phyloP scores from a whole-genome alignment of 2,113 vertebrate genomes.

The Herpetotheres cachinnans region DNA sequence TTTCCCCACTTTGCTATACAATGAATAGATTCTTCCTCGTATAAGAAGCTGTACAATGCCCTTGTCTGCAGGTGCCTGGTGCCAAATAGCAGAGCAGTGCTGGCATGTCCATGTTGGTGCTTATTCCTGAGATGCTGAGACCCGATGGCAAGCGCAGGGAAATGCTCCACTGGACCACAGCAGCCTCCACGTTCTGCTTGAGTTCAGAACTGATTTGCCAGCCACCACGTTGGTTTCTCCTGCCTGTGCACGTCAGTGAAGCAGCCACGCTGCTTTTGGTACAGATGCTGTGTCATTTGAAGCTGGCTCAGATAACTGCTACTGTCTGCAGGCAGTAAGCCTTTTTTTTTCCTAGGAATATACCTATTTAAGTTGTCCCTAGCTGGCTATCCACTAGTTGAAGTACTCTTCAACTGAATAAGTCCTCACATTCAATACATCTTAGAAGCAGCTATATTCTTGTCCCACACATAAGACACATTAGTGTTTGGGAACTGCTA shows the following conservation, averaged over 20 bases:
- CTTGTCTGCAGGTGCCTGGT: neutral
- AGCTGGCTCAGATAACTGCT: neutral
- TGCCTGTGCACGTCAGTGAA: neutral
- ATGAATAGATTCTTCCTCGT: neutral
- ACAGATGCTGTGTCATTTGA: neutral
- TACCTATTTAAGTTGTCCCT: neutral
- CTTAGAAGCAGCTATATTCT: neutral
- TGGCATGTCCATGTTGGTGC: fast-evolving
- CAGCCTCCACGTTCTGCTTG: neutral
- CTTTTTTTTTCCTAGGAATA: neutral
- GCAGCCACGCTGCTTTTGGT: neutral
- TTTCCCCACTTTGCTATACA: neutral
- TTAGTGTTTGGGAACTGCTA: neutral
- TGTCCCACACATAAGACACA: neutral
- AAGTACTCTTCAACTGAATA: neutral
- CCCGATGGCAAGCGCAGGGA: neutral
- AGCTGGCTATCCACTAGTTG: neutral
- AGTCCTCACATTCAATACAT: neutral
- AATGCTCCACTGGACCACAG: neutral
- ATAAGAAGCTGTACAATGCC: neutral
- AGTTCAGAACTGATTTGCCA: neutral
- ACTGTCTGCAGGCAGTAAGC: neutral
- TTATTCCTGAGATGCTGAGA: neutral
- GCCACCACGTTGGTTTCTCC: neutral
- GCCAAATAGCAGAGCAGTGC: neutral